Evolutionary conservation across 2,797 vertebrate species (phyloP).

Genomic region (Psittacula derbiana): DNA sequence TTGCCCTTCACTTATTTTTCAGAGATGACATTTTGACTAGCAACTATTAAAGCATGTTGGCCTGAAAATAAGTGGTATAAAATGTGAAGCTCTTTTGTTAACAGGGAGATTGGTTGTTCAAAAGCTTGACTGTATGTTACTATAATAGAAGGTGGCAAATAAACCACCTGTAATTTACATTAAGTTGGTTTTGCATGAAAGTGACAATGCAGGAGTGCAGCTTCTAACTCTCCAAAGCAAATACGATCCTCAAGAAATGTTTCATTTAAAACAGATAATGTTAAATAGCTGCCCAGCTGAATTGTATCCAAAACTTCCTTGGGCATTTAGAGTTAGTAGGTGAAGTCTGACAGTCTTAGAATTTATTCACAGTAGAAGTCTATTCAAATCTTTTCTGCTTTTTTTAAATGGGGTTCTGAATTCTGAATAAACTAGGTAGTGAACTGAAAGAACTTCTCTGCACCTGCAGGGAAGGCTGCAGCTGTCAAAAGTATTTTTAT

Average conservation of each 20-base stretch:
- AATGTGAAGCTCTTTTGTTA: background rate
- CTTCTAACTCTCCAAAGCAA: constrained; percentile 8
- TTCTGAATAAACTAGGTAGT: constrained; percentile 29
- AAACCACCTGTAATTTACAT: constrained; percentile 7
- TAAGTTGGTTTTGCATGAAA: background rate
- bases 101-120: background rate
- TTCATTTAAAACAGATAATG: background rate
- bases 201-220: background rate
- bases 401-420: constrained; percentile 33
- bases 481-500: constrained; percentile 30
- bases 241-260: background rate
- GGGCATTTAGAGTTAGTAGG: constrained; percentile 1
- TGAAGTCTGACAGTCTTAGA: constrained; percentile 1
- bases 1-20: constrained; percentile 8
- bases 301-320: constrained; percentile 30
- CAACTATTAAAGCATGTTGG: background rate
- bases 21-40: background rate
- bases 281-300: constrained; percentile 7
- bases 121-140: background rate
- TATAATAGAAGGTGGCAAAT: background rate
- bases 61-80: background rate
- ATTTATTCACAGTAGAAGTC: constrained; percentile 4
- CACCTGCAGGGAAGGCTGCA: constrained; percentile 53
- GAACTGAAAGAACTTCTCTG: constrained; percentile 21
- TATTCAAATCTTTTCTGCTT: constrained; percentile 16